Percentiles rank a stretch among this genome's conserved stretches.
phyloP scores from a whole-genome alignment of 2,113 vertebrate species.

The Raja brachyura region DNA sequence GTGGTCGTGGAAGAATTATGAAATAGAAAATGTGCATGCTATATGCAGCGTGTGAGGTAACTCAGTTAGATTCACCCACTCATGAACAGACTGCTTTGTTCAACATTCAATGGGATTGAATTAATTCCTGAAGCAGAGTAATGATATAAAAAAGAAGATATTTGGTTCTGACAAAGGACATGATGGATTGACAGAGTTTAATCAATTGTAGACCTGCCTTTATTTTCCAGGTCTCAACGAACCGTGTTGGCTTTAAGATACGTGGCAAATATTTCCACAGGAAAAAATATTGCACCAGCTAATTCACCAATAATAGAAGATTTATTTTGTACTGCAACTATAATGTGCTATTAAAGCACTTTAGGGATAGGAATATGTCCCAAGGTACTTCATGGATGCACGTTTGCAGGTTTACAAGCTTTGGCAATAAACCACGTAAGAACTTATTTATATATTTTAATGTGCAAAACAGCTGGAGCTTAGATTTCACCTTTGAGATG shows the following conservation, averaged over 20 bases:
- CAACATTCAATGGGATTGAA: neutral
- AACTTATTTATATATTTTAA: no score
- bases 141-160: neutral
- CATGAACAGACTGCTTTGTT: neutral
- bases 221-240: no score
- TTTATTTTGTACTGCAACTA: neutral
- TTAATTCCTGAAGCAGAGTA: neutral
- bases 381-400: no score
- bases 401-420: no score
- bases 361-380: no score
- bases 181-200: neutral
- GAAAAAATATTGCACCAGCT: neutral
- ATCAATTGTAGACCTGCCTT: neutral
- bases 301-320: neutral
- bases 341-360: no score
- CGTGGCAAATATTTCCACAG: neutral
- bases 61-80: neutral
- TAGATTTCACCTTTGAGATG: no score
- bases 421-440: no score
- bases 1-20: neutral
- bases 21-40: neutral
- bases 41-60: neutral
- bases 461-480: no score
- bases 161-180: neutral
- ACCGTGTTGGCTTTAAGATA: neutral